Base-by-base conservation (phyloP, 2,888 invertebrate species). In the Rhopalosiphum nymphaeae region DNA sequence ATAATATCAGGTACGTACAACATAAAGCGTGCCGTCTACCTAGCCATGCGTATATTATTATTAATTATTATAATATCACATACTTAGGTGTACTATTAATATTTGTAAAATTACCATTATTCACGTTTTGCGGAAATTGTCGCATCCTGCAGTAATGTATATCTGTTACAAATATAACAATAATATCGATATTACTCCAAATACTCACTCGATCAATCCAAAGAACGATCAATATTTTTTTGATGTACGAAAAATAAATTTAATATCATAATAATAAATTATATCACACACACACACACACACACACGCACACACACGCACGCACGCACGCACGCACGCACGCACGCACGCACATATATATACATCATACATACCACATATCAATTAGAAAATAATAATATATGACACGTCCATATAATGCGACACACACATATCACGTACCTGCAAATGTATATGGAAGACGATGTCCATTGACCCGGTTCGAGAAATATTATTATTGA, bases 401-500 rank as follows among this genome's bases (percentile, higher is more conserved):
- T 36, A 78, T 36, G 67, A 78, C 67, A 78, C 67, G 67, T 16
- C 67, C 36, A 78, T 78, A 2, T 36, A 36, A 78, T 78, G 21
- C 21, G 78, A 78, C 36, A 78, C n/a, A 67, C 67, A 67, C 78
- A 36, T 7, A 36, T 78, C 78, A 78, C 78, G 78, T 67, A 16
- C 36, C 21, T 36, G 1, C 3, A 16, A 13, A 78, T 78, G 21
- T 78, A 78, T 21, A 36, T 36, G 78, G 36, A 78, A 78, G 36
- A 49, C 26, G 25, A 26, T 57, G 85, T 91, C 91, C 86, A 36
- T 92, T 87, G 92, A 92, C 92, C 92, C 87, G 92, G 29, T 87
- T 92, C 16, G 46, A 92, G 61, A 92, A 67, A 88, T 92, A 87
- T 88, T 49, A 11, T 84, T 84, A 87, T 87, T 44, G 87, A 92